phyloP scores from a whole-genome alignment of 2,888 invertebrate species.

The Petrophora chlorosata region DNA sequence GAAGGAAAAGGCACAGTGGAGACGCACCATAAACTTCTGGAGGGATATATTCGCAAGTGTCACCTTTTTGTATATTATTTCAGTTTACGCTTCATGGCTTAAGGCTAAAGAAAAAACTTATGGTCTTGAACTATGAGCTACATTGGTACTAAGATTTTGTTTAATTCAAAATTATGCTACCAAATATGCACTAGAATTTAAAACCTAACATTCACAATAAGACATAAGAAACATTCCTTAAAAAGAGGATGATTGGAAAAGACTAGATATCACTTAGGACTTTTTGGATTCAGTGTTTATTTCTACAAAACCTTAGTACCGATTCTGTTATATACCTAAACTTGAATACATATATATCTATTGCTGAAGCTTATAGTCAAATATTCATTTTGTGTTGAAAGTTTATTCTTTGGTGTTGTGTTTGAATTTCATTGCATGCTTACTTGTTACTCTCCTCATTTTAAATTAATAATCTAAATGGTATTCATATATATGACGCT shows the following conservation, averaged over 20 bases:
- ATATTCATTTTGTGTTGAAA: background rate
- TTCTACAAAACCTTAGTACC: too few relatives aligned
- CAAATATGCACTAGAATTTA: too few relatives aligned
- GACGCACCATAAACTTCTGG: conserved; percentile 84
- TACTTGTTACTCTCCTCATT: background rate
- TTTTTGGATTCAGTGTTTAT: too few relatives aligned
- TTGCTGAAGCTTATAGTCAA: too few relatives aligned
- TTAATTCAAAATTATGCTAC: too few relatives aligned
- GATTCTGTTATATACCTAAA: too few relatives aligned
- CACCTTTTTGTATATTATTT: conserved; percentile 64
- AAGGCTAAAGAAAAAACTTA: conserved; percentile 69
- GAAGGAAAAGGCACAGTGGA: conserved; percentile 81
- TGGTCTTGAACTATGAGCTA: too few relatives aligned
- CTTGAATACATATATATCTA: background rate
- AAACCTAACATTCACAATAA: too few relatives aligned
- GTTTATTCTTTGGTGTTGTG: conserved; percentile 80
- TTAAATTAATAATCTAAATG: background rate
- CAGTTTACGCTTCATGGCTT: conserved; percentile 19
- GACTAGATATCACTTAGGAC: too few relatives aligned
- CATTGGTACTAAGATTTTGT: too few relatives aligned
- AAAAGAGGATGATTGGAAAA: too few relatives aligned
- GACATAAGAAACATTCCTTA: too few relatives aligned
- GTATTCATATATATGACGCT: background rate
- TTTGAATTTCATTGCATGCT: conserved; percentile 34
- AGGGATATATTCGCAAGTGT: conserved; percentile 82